Conservation (phyloP, 2,888 invertebrate species). For the Cheilosia grossa region DNA sequence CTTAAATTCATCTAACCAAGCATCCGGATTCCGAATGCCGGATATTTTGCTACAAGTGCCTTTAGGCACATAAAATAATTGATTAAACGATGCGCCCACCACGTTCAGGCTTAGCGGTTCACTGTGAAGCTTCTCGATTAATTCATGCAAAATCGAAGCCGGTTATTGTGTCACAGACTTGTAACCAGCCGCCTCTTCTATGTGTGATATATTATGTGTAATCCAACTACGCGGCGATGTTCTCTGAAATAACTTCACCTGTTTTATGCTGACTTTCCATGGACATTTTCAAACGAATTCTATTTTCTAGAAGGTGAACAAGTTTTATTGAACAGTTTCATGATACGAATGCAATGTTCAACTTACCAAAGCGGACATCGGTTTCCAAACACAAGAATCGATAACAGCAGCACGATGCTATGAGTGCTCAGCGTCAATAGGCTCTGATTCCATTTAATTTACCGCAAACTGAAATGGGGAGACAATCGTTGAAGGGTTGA, state of each 20-base stretch:
- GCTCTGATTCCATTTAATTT: conserved; percentile 30
- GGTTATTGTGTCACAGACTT: background rate
- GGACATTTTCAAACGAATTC: conserved; percentile 42
- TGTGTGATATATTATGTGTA: too few species aligned
- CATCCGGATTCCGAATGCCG: conserved; percentile 62
- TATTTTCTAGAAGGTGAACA: conserved; percentile 28
- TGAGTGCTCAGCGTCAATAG: conserved; percentile 26
- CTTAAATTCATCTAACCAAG: conserved; percentile 72
- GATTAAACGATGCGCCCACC: conserved; percentile 44
- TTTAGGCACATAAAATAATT: conserved; percentile 58
- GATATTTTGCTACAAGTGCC: conserved; percentile 63
- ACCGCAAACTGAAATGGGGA: conserved; percentile 47
- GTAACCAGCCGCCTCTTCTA: background rate
- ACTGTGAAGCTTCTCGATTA: conserved; percentile 10
- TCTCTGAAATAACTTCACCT: conserved; percentile 30
- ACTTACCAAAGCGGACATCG: conserved; percentile 20
- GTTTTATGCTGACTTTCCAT: conserved; percentile 31
- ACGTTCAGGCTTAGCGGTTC: conserved; percentile 1
- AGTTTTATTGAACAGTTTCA: background rate
- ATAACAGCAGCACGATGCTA: background rate
- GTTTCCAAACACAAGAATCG: conserved; percentile 23
- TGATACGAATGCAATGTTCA: background rate
- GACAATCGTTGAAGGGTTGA: background rate
- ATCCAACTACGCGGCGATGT: conserved; percentile 11
- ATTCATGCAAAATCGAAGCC: conserved; percentile 44